Percentiles rank a stretch among this genome's conserved stretches.
Evolutionary conservation across 2,888 invertebrate species (phyloP).

Genomic region (Bhutanitis thaidina): DNA sequence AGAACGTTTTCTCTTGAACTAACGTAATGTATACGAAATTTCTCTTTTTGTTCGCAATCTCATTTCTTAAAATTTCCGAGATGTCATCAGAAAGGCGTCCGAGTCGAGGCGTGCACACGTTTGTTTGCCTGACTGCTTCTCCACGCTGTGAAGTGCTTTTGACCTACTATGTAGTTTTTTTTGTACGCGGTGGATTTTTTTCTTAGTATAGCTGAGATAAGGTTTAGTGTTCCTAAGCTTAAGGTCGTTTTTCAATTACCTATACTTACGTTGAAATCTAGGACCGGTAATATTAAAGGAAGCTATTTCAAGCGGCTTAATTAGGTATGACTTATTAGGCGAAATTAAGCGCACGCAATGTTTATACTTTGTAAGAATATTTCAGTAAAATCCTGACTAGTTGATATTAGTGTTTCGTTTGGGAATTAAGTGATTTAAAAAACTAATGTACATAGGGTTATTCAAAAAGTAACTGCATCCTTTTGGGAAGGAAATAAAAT

Average conservation of each 20-base stretch:
- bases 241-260: constrained; percentile 2
- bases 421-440: no score
- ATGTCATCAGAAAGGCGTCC: background rate
- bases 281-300: background rate
- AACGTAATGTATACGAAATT: no score
- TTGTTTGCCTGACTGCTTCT: constrained; percentile 3
- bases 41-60: no score
- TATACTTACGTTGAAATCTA: background rate
- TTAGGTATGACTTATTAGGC: background rate
- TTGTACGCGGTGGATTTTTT: background rate
- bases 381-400: no score
- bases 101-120: background rate
- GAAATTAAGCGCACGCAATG: no score
- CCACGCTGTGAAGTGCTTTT: constrained; percentile 12
- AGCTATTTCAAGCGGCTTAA: constrained; percentile 10
- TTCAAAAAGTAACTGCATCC: no score
- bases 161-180: constrained; percentile 13
- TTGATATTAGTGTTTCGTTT: no score
- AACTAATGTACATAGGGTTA: no score
- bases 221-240: background rate
- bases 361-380: no score
- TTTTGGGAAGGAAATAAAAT: no score
- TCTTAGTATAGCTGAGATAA: background rate
- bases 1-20: no score
- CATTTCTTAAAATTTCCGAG: background rate